Evolutionary conservation across 2,888 invertebrate genomes (phyloP), one percentile per base, ranked within the genome.

Genomic region (Cheilosia variabilis): DNA sequence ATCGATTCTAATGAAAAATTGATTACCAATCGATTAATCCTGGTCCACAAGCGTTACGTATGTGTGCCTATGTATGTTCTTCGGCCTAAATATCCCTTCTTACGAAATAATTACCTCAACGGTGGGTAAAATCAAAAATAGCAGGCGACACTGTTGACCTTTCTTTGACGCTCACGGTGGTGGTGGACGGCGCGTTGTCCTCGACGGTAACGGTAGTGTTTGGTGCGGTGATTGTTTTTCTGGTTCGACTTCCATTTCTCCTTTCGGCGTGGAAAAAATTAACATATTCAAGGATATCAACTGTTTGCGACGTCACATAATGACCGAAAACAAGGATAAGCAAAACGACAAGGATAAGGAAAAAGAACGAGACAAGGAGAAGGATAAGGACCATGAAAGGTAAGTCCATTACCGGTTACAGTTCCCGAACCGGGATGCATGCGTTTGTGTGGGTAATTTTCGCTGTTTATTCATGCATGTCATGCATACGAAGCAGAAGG

Each of bases 221-320:
- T 27, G 13, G 41, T 58, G 58, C n/a, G 27, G 62, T 71, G 52
- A 73, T 80, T 66, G 58, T 47, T 73, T 62, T 55, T 53, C 9
- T 60, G 31, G 41, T 75, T 80, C 19, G 27, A 65, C 66, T 73
- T 22, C 15, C 17, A 7, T 53, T 52, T 34, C 37, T 10, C 45
- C 15, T 47, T 55, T 75, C 68, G 72, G 65, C 15, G 80, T 80
- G 75, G 68, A 73, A 68, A 75, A 80, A 75, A 75, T 80, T 75
- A 80, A 75, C 66, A 75, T 80, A 80, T 80, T 80, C 47, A 80
- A 75, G 68, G 75, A 80, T 68, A 80, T 80, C 68, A 80, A 80
- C 60, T 80, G 68, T 62, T 80, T 80, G 50, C 62, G 80, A 62
- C 80, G 80, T 68, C 73, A 73, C 10, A 80, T 60, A 55, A 80